These are phyloP conservation scores for Caenorhabditis brenneri DNA, from an alignment of 1,140 invertebrate species.

Conservation along the genomic window DNA sequence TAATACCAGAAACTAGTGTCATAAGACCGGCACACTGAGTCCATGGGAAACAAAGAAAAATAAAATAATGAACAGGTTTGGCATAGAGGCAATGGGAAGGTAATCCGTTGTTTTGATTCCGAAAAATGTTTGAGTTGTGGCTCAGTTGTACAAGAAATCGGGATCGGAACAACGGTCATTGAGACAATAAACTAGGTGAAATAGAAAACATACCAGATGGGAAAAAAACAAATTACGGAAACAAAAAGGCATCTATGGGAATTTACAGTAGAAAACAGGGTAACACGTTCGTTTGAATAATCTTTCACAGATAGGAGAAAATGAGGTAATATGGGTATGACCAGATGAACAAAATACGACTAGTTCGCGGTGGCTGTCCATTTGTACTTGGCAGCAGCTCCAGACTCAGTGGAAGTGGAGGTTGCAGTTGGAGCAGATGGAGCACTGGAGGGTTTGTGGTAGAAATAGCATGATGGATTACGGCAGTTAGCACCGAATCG, in stretches of 20 bases:
- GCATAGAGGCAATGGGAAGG: background rate
- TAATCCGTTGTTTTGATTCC: background rate
- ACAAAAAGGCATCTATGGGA: background rate
- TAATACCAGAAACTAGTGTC: background rate
- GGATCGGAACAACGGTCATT: background rate
- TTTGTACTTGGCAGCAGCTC: constrained; percentile 14
- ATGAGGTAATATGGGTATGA: background rate
- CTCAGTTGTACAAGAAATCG: background rate
- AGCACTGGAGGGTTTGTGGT: constrained; percentile 33
- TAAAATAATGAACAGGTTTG: background rate
- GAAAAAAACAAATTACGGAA: background rate
- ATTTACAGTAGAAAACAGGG: background rate
- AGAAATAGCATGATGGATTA: constrained; percentile 26
- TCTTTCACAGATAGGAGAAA: constrained; percentile 8
- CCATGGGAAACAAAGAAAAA: background rate
- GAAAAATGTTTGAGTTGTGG: background rate
- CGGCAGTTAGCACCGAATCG: constrained; percentile 48
- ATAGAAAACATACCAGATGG: background rate
- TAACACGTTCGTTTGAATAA: constrained; percentile 4
- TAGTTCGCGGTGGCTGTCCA: constrained; percentile 22
- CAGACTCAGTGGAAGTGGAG: background rate
- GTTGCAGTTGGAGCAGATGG: background rate
- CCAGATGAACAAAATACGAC: background rate
- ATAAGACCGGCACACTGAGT: background rate
- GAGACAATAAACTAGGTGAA: background rate